Percentiles rank a stretch among this genome's conserved stretches.
phyloP scores from a whole-genome alignment of 2,113 vertebrate genomes.

The Eonycteris spelaea region DNA sequence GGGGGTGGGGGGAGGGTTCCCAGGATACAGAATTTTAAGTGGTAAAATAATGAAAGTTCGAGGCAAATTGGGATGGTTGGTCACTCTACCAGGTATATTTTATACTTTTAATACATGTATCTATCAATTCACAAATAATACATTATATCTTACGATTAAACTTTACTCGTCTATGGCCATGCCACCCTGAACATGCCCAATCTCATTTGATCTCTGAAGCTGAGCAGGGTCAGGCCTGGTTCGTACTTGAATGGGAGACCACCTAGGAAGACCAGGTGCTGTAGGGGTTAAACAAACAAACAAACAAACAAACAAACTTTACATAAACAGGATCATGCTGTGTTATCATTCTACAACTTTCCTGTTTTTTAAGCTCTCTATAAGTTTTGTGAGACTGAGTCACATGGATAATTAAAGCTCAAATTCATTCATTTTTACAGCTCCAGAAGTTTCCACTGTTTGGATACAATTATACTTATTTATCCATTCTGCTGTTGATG shows the following conservation, averaged over 20 bases:
- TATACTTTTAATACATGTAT: neutral
- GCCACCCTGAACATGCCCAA: too few species aligned
- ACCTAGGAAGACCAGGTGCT: too few species aligned
- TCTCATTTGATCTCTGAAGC: too few species aligned
- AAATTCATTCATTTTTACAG: neutral
- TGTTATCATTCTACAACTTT: neutral
- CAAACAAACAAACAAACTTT: too few species aligned
- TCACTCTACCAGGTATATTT: neutral
- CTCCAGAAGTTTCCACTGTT: neutral
- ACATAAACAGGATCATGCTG: neutral
- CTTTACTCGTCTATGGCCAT: neutral
- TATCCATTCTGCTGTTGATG: neutral
- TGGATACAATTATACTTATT: neutral
- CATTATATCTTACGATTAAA: neutral
- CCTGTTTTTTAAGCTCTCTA: neutral
- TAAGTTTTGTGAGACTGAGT: neutral
- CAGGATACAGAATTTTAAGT: neutral
- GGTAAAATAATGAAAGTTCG: neutral
- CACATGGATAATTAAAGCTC: neutral
- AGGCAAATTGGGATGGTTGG: neutral
- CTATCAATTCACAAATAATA: neutral
- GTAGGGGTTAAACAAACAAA: too few species aligned
- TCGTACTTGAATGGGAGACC: too few species aligned
- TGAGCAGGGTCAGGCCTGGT: too few species aligned
- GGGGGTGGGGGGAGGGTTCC: too few species aligned